Conservation (phyloP, 2,113 vertebrate genomes). For the Larimichthys polyactis region DNA sequence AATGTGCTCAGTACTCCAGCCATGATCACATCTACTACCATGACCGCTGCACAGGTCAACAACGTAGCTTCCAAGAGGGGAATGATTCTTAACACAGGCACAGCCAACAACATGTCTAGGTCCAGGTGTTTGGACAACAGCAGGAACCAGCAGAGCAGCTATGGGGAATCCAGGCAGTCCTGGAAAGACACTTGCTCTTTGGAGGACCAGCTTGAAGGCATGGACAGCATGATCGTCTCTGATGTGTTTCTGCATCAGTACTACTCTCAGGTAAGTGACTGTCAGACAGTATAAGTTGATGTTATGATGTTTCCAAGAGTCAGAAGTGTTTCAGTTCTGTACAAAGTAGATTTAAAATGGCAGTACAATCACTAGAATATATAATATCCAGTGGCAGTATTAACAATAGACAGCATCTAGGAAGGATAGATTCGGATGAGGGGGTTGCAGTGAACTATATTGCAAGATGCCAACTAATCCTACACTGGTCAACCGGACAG, state of each 20-base stretch:
- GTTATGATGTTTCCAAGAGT: too few species aligned
- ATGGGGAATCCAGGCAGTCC: not conserved
- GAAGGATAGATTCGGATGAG: too few species aligned
- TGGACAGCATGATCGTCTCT: not conserved
- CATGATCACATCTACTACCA: not conserved
- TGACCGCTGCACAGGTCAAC: not conserved
- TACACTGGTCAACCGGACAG: too few species aligned
- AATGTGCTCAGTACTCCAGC: slow-evolving; percentile 4
- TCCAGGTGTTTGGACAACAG: not conserved
- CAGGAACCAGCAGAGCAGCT: not conserved
- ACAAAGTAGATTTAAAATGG: too few species aligned
- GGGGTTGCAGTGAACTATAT: too few species aligned
- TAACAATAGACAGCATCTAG: too few species aligned
- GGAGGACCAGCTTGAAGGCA: not conserved
- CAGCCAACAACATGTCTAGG: not conserved
- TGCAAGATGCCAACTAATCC: too few species aligned
- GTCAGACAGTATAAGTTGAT: too few species aligned
- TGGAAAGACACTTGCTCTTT: not conserved
- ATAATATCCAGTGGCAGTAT: too few species aligned
- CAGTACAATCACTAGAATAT: too few species aligned
- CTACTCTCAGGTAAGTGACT: slow-evolving; percentile 29
- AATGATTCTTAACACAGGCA: not conserved
- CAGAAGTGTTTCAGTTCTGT: too few species aligned
- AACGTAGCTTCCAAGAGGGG: not conserved
- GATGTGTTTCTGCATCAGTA: slow-evolving; percentile 20